Evolutionary conservation across 2,113 vertebrate species (phyloP).

Genomic region (Recurvirostra avosetta): DNA sequence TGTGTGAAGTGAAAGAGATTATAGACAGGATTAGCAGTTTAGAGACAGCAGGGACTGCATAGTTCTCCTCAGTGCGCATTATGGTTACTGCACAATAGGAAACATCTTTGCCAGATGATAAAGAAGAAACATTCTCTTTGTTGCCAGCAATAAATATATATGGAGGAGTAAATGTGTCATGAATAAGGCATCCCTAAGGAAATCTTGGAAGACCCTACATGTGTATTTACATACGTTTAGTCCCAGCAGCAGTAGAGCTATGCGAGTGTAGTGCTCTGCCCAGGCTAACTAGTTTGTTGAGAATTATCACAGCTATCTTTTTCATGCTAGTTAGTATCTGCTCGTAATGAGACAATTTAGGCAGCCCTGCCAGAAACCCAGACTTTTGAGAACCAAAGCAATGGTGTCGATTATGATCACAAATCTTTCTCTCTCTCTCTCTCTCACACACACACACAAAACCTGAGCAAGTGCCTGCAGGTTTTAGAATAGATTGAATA

Average conservation of each 20-base stretch:
- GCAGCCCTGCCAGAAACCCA: not conserved
- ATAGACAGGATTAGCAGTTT: not conserved
- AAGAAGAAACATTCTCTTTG: slow-evolving; percentile 3
- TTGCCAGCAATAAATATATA: slow-evolving; percentile 6
- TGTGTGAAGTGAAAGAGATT: not conserved
- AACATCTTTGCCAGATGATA: slow-evolving; percentile 42
- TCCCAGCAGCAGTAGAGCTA: not conserved
- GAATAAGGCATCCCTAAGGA: slow-evolving; percentile 23
- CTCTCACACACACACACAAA: not conserved
- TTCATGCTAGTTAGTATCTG: not conserved
- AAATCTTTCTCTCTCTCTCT: not conserved
- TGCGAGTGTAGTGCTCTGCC: not conserved
- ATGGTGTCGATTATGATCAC: not conserved
- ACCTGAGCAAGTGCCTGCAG: not conserved
- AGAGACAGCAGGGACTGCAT: not conserved
- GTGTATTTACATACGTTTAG: not conserved
- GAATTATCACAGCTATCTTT: not conserved
- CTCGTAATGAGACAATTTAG: not conserved
- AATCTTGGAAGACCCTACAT: not conserved
- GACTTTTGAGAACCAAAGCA: not conserved
- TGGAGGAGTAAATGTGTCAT: not conserved
- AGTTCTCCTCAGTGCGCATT: not conserved
- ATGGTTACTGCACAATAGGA: not conserved
- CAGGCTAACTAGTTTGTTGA: not conserved
- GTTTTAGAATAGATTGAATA: not conserved